Percentiles rank a stretch among this genome's conserved stretches.
These are phyloP conservation scores for Reticulitermes lucifugus DNA, from an alignment of 2,888 invertebrate species.

Conservation along the genomic window DNA sequence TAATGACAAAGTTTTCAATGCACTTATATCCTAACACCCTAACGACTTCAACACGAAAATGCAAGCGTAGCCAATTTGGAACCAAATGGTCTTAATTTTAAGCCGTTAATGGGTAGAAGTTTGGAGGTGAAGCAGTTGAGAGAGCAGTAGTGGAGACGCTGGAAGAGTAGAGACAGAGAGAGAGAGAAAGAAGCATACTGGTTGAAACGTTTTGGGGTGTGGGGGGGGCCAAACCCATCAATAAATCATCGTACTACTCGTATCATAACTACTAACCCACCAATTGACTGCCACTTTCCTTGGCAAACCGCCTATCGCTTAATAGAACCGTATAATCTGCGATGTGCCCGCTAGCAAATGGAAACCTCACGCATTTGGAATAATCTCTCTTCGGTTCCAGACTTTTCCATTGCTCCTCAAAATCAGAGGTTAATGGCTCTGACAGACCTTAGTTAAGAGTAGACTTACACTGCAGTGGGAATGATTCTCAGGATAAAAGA, in stretches of 20 bases:
- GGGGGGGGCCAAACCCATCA: neutral
- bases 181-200: neutral
- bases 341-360: neutral
- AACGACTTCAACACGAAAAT: neutral
- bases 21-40: neutral
- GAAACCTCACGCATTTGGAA: neutral
- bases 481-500: too few species aligned
- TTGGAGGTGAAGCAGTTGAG: slow-evolving; percentile 2
- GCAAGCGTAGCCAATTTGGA: slow-evolving; percentile 28
- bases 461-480: too few species aligned
- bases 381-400: neutral
- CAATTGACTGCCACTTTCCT: neutral
- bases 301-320: slow-evolving; percentile 13
- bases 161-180: too few species aligned
- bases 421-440: neutral
- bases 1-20: neutral
- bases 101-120: slow-evolving; percentile 34
- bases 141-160: neutral
- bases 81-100: slow-evolving; percentile 30
- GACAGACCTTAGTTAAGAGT: too few species aligned
- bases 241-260: neutral
- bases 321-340: neutral
- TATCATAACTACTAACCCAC: neutral
- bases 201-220: neutral
- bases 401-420: neutral